These are phyloP conservation scores for Lasius fuliginosus DNA, from an alignment of 2,888 invertebrate species.

Conservation along the genomic window DNA sequence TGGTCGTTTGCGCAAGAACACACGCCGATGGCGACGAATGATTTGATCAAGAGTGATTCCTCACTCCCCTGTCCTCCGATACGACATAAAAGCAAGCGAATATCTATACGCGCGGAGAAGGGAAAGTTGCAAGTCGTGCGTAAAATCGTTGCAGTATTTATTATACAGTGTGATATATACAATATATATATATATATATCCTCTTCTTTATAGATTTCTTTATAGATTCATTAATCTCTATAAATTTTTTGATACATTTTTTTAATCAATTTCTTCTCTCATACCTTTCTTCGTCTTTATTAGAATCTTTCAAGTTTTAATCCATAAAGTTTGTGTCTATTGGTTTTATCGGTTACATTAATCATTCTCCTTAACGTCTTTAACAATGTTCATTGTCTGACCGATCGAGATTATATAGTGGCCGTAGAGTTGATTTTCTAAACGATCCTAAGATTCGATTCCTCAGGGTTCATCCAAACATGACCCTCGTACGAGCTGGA, in stretches of 20 bases:
- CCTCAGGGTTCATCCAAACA: conserved; percentile 74
- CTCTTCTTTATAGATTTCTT: no score
- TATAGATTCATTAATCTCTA: no score
- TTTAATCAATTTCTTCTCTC: background rate
- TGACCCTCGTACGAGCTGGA: conserved; percentile 76
- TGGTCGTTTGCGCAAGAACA: conserved; percentile 26
- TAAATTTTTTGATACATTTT: background rate
- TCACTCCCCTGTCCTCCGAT: background rate
- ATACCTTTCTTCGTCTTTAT: background rate
- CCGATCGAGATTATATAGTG: conserved; percentile 18
- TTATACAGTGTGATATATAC: background rate
- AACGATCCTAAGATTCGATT: conserved; percentile 66
- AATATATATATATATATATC: no score
- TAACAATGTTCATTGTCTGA: conserved; percentile 25
- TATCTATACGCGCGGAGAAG: background rate
- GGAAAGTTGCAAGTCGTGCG: conserved; percentile 11
- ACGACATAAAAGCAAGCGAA: conserved; percentile 21
- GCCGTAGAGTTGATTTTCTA: conserved; percentile 62
- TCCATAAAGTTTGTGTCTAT: conserved; percentile 1
- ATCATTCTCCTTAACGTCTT: background rate
- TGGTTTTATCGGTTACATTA: background rate
- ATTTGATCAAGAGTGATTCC: conserved; percentile 18
- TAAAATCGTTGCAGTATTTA: conserved; percentile 11
- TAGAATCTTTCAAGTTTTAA: background rate
- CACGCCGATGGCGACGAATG: conserved; percentile 12